phyloP scores from a whole-genome alignment of 2,113 vertebrate species.

The Burhinus oedicnemus region DNA sequence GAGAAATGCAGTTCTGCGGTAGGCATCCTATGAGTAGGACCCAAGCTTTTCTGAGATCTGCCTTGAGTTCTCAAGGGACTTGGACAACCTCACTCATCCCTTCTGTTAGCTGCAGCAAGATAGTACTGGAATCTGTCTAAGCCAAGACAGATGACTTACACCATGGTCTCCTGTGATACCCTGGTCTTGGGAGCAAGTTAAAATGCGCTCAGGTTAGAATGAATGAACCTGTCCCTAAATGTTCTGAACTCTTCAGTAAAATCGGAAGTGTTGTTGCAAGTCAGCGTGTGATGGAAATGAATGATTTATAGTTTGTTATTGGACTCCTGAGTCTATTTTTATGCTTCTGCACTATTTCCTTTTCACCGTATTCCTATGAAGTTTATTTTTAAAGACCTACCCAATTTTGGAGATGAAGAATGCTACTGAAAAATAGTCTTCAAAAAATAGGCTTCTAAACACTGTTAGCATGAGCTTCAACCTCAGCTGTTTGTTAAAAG shows the following conservation, averaged over 20 bases:
- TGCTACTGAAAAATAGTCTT: conserved; percentile 1
- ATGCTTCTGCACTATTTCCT: conserved; percentile 30
- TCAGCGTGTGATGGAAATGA: conserved; percentile 22
- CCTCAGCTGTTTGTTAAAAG: conserved; percentile 19
- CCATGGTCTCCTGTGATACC: background rate
- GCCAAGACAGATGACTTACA: background rate
- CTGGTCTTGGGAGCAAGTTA: background rate
- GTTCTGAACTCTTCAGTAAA: background rate
- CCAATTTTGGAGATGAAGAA: conserved; percentile 15
- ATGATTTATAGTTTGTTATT: conserved; percentile 53
- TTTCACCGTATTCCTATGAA: conserved; percentile 42
- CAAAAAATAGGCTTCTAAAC: background rate
- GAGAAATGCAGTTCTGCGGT: background rate
- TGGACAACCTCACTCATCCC: background rate
- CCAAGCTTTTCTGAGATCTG: background rate
- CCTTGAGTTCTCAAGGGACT: background rate
- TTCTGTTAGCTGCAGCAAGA: background rate
- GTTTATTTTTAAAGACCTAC: conserved; percentile 56
- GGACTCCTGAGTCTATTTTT: conserved; percentile 44
- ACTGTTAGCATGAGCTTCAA: conserved; percentile 9
- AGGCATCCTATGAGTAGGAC: background rate
- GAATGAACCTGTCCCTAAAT: background rate
- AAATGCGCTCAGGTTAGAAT: background rate
- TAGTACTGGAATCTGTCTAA: background rate
- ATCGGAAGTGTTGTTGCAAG: background rate